Evolutionary conservation across 2,888 invertebrate genomes (phyloP), one percentile per base, ranked within the genome.

Genomic region (Embidobia sp.): DNA sequence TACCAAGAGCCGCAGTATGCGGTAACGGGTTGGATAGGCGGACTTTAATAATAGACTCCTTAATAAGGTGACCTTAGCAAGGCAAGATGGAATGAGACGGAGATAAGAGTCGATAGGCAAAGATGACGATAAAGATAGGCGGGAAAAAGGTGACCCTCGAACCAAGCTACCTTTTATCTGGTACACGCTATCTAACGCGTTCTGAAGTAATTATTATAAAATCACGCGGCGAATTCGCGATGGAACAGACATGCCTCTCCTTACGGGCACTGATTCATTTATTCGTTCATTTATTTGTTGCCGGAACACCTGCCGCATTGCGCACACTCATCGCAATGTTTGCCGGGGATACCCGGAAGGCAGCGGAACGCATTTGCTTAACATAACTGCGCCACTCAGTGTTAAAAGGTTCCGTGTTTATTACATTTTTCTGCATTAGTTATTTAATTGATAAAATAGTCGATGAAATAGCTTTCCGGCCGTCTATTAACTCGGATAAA

Each of bases 41-140:
- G 81, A 77, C 82, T 83, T 48, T 86, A 86, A 87, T 86, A 85
- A 87, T 86, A 86, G 85, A 82, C 83, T 81, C 81, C 83, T 86
- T 85, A 85, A 87, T 87, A 86, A 87, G 85, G 83, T 80, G 85
- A 80, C 84, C 82, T 83, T 82, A 82, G 79, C 80, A 66, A 79
- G 77, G 64, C 67, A 40, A 66, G 70, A 46, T 57, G 15, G 76
- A 80, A 80, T 79, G 82, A 44, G 26, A 31, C 46, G 37, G 35
- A 57, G 31, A 53, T 16, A 48, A 13, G 35, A 26, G 37, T n/a
- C 26, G 33, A 57, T 42, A 6, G 37, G 33, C 7, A 10, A n/a
- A 33, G 22, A 59, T 33, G 7, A 15, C 18, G 46, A 48, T 26
- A 15, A 4, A 61, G 35, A 59, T 10, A 6, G 18, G 15, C 27